Base-by-base conservation (phyloP, 2,113 vertebrate species). In the Takifugu flavidus region DNA sequence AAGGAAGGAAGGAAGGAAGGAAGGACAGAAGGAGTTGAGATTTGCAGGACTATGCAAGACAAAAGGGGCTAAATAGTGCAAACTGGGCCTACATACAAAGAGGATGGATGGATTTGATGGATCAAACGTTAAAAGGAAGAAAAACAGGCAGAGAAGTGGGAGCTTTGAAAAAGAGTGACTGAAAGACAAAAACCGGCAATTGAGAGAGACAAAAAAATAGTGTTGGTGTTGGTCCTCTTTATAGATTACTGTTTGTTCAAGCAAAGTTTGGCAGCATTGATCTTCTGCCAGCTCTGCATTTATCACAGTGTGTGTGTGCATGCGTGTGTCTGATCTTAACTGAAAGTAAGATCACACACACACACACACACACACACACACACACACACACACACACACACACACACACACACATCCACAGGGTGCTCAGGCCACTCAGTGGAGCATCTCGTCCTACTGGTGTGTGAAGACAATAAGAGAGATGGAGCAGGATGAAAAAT, bases 231-330 rank as follows among this genome's bases (percentile, higher is more conserved):
- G 49, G 80, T 70, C 56, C 86, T 91, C 90, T 94, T 95, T 94
- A 95, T 96, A 91, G 94, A 96, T 96, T 91, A 90, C 91, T 94
- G 94, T 93, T 94, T 93, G 92, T 92, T 94, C 93, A 94, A 95
- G 90, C 94, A 94, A 95, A 95, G 92, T 96, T 96, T 95, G 93
- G 92, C 92, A 91, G 90, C 92, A 95, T 96, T 95, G 94, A 96
- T 96, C 96, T 91, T 91, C 94, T 72, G 94, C 94, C 94, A 94
- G 92, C 91, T 86, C 90, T 90, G 91, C 94, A 94, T 82, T 75
- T 66, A 79, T 78, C 72, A 69, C 90, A 88, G 88, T 91, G 92
- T 93, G 90, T 88, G 89, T 91, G 85, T 92, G 13, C 45, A 50
- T 67, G 54, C 43, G 31, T 59, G 39, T 91, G 92, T 93, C 89